Conservation (phyloP, 2,113 vertebrate genomes). For the Syrrhaptes paradoxus region DNA sequence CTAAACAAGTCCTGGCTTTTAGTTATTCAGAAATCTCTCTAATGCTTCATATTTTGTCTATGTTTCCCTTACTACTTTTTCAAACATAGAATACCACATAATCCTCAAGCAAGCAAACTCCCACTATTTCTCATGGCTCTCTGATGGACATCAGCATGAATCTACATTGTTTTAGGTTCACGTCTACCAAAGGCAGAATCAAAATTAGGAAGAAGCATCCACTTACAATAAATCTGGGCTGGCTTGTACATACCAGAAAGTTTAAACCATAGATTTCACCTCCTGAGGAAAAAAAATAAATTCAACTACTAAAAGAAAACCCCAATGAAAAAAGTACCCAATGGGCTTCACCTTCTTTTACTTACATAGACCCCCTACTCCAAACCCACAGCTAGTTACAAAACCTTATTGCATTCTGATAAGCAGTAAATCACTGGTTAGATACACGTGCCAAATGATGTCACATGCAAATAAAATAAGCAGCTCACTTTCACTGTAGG, state of each 20-base stretch:
- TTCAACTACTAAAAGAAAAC: not conserved
- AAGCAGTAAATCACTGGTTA: not conserved
- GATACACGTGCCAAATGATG: not conserved
- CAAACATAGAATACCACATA: not conserved
- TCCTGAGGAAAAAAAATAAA: not conserved
- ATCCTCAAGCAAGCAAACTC: not conserved
- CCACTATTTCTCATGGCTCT: not conserved
- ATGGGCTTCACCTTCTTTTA: not conserved
- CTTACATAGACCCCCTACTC: not conserved
- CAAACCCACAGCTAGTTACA: not conserved
- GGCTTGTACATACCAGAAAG: not conserved
- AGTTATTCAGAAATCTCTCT: not conserved
- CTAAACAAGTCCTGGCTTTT: not conserved
- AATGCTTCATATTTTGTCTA: not conserved
- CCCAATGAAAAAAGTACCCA: not conserved
- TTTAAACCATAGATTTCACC: not conserved
- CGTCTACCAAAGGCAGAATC: not conserved
- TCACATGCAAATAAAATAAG: not conserved
- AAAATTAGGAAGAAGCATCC: not conserved
- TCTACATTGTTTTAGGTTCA: not conserved
- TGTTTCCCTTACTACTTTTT: not conserved
- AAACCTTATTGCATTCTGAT: not conserved
- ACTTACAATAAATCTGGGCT: not conserved
- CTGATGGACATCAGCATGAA: not conserved
- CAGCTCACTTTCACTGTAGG: not conserved